A percentile compares a stretch with the other conserved stretches of the same genome.
These are phyloP conservation scores for Lucilia sericata DNA, from an alignment of 1,140 invertebrate species.

Conservation along the genomic window DNA sequence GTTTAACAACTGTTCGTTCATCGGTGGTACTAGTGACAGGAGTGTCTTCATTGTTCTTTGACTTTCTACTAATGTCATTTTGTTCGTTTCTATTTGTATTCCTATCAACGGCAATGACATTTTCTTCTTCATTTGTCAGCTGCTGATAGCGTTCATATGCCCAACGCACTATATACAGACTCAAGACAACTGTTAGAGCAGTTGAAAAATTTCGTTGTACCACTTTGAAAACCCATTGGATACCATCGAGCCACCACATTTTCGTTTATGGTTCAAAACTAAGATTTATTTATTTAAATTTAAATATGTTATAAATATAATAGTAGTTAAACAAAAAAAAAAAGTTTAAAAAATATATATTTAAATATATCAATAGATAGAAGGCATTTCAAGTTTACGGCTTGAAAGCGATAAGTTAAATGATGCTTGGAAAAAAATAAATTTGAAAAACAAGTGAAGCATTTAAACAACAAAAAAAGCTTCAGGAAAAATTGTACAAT, in stretches of 20 bases:
- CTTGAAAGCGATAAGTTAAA: conserved; percentile 29
- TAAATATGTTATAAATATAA: neutral
- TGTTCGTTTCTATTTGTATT: neutral
- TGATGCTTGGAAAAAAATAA: neutral
- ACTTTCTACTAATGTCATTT: neutral
- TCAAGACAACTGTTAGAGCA: conserved; percentile 51
- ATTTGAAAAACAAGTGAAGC: conserved; percentile 2
- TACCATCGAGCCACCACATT: conserved; percentile 29
- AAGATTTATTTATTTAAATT: neutral
- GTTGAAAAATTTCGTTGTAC: conserved; percentile 15
- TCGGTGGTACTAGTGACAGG: neutral
- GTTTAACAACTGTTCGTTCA: neutral
- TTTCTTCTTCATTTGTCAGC: conserved; percentile 48
- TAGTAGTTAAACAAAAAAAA: neutral
- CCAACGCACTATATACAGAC: conserved; percentile 61
- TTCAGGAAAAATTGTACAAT: neutral
- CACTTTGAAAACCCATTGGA: conserved; percentile 32
- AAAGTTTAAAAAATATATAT: too few species aligned
- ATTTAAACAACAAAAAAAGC: neutral
- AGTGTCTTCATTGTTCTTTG: neutral
- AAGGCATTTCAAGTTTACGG: conserved; percentile 28
- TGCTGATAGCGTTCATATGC: conserved; percentile 52
- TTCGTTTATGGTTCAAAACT: neutral
- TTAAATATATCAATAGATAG: neutral
- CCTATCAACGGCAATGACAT: neutral